Evolutionary conservation across 2,888 invertebrate genomes (phyloP).

Genomic region (Drosophila merina): DNA sequence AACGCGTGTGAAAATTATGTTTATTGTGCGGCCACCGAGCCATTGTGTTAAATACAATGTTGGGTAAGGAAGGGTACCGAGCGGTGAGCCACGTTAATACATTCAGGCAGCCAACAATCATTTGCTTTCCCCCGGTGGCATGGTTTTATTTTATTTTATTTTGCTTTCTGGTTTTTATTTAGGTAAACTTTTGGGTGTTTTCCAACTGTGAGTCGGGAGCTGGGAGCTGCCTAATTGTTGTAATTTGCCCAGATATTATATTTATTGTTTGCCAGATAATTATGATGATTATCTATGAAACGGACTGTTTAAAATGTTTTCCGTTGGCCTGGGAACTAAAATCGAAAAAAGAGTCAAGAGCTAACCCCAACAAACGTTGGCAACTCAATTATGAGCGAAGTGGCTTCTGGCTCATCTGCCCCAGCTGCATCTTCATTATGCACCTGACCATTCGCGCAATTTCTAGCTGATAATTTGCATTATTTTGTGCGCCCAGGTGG

Average conservation of each 20-base stretch:
- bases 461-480: slow-evolving; percentile 74
- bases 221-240: slow-evolving; percentile 66
- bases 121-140: slow-evolving; percentile 54
- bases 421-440: slow-evolving; percentile 46
- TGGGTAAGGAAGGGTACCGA: slow-evolving; percentile 29
- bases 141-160: slow-evolving; percentile 10
- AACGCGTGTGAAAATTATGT: slow-evolving; percentile 77
- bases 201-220: slow-evolving; percentile 46
- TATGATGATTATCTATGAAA: slow-evolving; percentile 75
- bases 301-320: slow-evolving; percentile 61
- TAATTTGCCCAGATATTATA: slow-evolving; percentile 73
- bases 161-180: slow-evolving; percentile 24
- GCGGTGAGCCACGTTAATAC: slow-evolving; percentile 32
- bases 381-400: slow-evolving; percentile 73
- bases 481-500: slow-evolving; percentile 70
- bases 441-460: slow-evolving; percentile 73
- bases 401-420: slow-evolving; percentile 18
- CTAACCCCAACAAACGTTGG: slow-evolving; percentile 56
- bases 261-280: slow-evolving; percentile 72
- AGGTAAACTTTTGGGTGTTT: slow-evolving; percentile 56
- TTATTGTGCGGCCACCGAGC: slow-evolving; percentile 57
- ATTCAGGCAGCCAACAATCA: slow-evolving; percentile 32
- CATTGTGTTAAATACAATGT: slow-evolving; percentile 36
- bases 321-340: slow-evolving; percentile 60
- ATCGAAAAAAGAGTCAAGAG: slow-evolving; percentile 21